A percentile compares a stretch with the other conserved stretches of the same genome.
These are phyloP conservation scores for Drosophila pachea DNA, from an alignment of 1,140 invertebrate genomes.

Conservation along the genomic window DNA sequence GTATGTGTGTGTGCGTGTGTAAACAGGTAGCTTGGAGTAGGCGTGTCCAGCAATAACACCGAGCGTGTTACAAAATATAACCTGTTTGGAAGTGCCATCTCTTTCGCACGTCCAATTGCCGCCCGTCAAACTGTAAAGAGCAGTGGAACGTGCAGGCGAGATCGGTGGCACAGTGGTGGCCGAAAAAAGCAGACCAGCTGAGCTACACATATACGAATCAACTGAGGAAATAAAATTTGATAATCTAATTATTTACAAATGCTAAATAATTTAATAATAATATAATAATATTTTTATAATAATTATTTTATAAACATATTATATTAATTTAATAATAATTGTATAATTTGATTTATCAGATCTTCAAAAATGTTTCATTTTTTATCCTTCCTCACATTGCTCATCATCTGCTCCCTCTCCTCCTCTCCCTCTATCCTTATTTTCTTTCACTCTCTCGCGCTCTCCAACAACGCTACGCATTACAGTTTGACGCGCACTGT, in stretches of 20 bases:
- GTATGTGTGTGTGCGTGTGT: slow-evolving; percentile 10
- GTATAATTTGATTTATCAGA: too few species aligned
- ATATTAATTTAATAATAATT: not conserved
- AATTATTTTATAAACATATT: not conserved
- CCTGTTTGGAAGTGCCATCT: slow-evolving; percentile 56
- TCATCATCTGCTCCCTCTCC: too few species aligned
- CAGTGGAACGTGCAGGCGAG: slow-evolving; percentile 23
- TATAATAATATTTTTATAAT: not conserved
- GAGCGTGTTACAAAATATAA: slow-evolving; percentile 40
- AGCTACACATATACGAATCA: not conserved
- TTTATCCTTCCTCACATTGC: not conserved
- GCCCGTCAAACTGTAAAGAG: slow-evolving; percentile 43
- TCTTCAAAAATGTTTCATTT: too few species aligned
- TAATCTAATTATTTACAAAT: not conserved
- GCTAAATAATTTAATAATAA: not conserved
- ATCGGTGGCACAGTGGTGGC: slow-evolving; percentile 8
- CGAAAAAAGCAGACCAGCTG: not conserved
- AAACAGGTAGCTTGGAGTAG: slow-evolving; percentile 64
- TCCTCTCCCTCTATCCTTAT: not conserved
- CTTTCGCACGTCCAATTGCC: slow-evolving; percentile 25
- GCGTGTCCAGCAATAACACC: slow-evolving; percentile 36
- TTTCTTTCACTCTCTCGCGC: not conserved
- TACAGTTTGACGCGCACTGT: slow-evolving; percentile 36
- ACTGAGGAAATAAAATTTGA: not conserved
- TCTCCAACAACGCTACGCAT: slow-evolving; percentile 27